Evolutionary conservation across 2,113 vertebrate genomes (phyloP).

Genomic region (Gulo gulo): DNA sequence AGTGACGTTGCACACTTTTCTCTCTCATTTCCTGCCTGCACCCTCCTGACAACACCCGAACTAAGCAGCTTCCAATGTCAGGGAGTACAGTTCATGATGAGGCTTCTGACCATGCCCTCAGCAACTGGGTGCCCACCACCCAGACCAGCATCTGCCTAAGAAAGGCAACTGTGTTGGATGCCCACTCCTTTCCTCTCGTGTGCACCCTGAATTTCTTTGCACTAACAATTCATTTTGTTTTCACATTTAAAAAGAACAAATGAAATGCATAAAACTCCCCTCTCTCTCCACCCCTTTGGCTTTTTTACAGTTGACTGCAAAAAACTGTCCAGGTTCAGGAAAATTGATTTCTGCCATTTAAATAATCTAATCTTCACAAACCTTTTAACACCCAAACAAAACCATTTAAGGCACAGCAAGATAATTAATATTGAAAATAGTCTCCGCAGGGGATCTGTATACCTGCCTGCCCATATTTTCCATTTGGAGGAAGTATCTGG

Average conservation of each 20-base stretch:
- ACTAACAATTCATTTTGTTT: slow-evolving; percentile 6
- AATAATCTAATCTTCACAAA: slow-evolving; percentile 84
- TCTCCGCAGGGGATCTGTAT: slow-evolving; percentile 70
- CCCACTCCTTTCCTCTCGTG: background rate
- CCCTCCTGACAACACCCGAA: background rate
- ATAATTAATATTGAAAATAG: slow-evolving; percentile 83
- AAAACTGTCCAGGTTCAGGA: slow-evolving; percentile 70
- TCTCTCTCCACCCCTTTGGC: slow-evolving; percentile 31
- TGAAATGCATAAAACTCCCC: background rate
- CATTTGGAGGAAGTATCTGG: slow-evolving; percentile 54
- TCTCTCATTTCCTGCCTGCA: background rate
- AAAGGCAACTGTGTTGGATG: background rate
- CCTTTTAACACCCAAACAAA: slow-evolving; percentile 78
- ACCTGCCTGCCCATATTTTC: slow-evolving; percentile 71
- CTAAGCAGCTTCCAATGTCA: background rate
- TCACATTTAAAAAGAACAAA: slow-evolving; percentile 33
- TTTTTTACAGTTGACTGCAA: slow-evolving; percentile 71
- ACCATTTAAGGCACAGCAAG: slow-evolving; percentile 80
- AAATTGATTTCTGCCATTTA: slow-evolving; percentile 82
- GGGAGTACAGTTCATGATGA: background rate
- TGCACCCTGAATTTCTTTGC: background rate
- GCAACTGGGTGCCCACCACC: background rate
- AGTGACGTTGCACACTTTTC: background rate
- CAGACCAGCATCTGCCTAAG: background rate
- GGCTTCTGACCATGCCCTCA: background rate